Evolutionary conservation across 2,113 vertebrate genomes (phyloP).

Genomic region (Odocoileus virginianus): DNA sequence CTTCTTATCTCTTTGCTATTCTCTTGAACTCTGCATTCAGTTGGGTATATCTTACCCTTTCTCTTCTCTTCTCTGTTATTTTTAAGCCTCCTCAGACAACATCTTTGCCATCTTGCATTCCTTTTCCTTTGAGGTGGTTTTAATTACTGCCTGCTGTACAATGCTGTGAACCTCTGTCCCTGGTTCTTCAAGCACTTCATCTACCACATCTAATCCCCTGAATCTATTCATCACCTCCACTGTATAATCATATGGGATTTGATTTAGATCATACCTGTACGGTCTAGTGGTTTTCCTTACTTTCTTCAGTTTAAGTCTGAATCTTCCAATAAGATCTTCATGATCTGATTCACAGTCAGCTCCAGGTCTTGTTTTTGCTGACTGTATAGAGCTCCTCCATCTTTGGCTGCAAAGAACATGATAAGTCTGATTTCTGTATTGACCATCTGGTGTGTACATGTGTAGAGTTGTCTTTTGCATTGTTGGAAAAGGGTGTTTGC

Average conservation of each 20-base stretch:
- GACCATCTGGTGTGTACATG: background rate
- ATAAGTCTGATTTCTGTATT: background rate
- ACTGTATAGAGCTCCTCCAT: background rate
- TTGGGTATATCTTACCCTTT: background rate
- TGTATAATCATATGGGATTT: background rate
- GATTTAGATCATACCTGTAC: background rate
- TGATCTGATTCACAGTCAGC: background rate
- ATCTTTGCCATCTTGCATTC: background rate
- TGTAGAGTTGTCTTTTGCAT: background rate
- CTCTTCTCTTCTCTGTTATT: background rate
- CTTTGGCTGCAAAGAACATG: background rate
- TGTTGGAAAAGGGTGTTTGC: background rate
- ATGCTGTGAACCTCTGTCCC: background rate
- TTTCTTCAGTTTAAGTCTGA: no score
- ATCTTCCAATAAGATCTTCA: no score
- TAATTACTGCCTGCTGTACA: background rate
- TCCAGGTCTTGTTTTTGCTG: background rate
- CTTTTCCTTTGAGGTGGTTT: background rate
- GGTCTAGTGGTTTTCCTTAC: no score
- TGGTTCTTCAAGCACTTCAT: background rate
- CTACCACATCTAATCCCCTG: background rate
- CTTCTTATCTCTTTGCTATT: background rate
- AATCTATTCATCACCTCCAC: accelerated
- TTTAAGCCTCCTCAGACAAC: background rate
- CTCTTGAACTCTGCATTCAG: background rate